Percentiles rank a stretch among this genome's conserved stretches.
These are phyloP conservation scores for Catharus minimus DNA, from an alignment of 2,113 vertebrate genomes.

Conservation along the genomic window DNA sequence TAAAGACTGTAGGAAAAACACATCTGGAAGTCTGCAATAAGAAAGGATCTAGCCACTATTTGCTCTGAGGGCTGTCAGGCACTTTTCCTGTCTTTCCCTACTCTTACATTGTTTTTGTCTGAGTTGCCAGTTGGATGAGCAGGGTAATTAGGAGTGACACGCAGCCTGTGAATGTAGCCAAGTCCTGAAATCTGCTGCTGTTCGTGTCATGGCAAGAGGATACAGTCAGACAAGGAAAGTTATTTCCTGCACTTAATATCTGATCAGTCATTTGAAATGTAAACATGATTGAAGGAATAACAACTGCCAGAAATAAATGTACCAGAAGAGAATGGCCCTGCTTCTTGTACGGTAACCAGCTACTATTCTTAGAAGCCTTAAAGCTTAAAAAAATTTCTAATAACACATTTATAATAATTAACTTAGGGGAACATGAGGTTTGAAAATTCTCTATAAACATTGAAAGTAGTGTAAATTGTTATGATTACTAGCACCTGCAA, in stretches of 20 bases:
- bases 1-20: background rate
- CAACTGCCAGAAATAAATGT: background rate
- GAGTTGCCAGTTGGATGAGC: background rate
- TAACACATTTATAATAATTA: background rate
- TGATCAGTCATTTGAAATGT: slow-evolving; percentile 22
- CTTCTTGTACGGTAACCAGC: background rate
- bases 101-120: background rate
- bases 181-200: background rate
- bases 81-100: background rate
- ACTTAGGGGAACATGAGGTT: background rate
- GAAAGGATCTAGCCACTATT: background rate
- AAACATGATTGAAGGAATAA: background rate
- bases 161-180: background rate
- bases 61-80: background rate
- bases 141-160: background rate
- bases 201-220: background rate
- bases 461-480: background rate
- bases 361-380: background rate
- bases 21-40: background rate
- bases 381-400: background rate
- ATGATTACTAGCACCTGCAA: background rate
- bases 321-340: background rate
- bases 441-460: background rate
- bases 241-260: slow-evolving; percentile 39
- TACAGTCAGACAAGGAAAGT: background rate